Base-by-base conservation (phyloP, 2,113 vertebrate genomes). In the Microtus ochrogaster region DNA sequence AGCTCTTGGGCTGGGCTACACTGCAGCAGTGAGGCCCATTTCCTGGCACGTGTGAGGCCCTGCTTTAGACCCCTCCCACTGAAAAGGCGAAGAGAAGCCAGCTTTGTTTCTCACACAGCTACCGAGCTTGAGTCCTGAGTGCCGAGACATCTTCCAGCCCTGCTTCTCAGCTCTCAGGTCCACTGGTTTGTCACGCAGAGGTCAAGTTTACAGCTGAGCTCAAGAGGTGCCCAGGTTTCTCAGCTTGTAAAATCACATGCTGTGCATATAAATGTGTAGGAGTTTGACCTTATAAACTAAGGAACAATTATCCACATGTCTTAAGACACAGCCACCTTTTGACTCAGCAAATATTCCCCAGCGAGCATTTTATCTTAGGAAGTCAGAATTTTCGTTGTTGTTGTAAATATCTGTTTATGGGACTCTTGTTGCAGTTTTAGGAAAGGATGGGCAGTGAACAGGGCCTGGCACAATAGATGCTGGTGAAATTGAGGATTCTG, bases 121-220 rank as follows among this genome's bases (percentile, higher is more conserved):
- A 8, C 11, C 28, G 58, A 83, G 12, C 1, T 0, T 72, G 55
- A 44, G 16, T 16, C 55, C 1, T 72, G 55, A 41, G 16, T 24
- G 52, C 68, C 33, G 82, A 73, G 84, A 73, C 88, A n/a, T 66
- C 70, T 77, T 58, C n/a, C 79, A 74, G 41, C 79, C 33, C 39
- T 81, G 96, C 93, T 92, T 70, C 61, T 97, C 92, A 52, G 89
- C 84, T 47, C 73, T 88, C 55, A 85, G 84, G 58, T 79, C 68
- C 74, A 36, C 24, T 1, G 33, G 92, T 41, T 81, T 89, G 5
- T 92, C 76, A 95, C 91, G 81, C 61, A 63, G 84, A 94, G 95
- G 94, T 96, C 91, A 95, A 88, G 93, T 96, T 97, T 97, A 94
- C 88, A 84, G 79, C 94, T 74, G 49, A 95, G 82, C 66, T 94